Conservation (phyloP, 2,113 vertebrate species). For the Ursus arctos region DNA sequence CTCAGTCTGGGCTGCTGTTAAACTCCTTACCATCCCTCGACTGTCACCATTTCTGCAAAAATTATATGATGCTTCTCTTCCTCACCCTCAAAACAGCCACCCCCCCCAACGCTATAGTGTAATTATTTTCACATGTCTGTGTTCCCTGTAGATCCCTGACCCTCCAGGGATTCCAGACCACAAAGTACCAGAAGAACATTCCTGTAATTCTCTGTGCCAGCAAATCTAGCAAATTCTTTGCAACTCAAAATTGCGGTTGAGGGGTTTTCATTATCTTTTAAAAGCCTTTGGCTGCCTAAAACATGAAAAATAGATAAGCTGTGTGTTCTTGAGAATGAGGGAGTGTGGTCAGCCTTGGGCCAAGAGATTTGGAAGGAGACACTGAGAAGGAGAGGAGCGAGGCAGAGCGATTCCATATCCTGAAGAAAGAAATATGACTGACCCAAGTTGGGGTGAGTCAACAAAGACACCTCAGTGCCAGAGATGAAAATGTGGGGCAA, state of each 20-base stretch:
- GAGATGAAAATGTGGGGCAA: not conserved
- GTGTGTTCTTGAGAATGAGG: conserved; percentile 52
- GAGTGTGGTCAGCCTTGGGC: conserved; percentile 40
- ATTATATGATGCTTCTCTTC: not conserved
- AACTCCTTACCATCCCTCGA: not conserved
- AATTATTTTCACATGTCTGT: conserved; percentile 54
- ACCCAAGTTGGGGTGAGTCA: not conserved
- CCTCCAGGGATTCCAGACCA: conserved; percentile 54
- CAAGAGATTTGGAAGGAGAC: conserved; percentile 30
- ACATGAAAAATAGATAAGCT: conserved; percentile 68
- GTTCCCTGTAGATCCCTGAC: conserved; percentile 36
- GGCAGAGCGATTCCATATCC: not conserved
- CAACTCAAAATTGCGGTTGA: conserved; percentile 68
- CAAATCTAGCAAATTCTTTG: conserved; percentile 72
- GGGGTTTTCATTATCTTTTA: conserved; percentile 74
- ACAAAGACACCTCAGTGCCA: not conserved
- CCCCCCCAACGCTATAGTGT: not conserved
- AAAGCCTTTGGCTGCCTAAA: conserved; percentile 72
- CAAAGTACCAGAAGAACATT: conserved; percentile 70
- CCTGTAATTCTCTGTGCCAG: conserved; percentile 64
- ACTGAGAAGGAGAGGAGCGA: not conserved
- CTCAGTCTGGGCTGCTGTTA: not conserved
- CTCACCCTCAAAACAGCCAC: not conserved
- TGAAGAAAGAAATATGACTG: not conserved
- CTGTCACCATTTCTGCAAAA: conserved; percentile 7